These are phyloP conservation scores for Apis mellifera DNA, from an alignment of 1,140 invertebrate genomes.

Conservation along the genomic window Amel_HAv3.1 CM009934.2:10159501-10160000, in stretches of 20 bases:
- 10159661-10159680: background rate
- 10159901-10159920: background rate
- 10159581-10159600: no score
- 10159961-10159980: constrained; percentile 55
- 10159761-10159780: background rate
- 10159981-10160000: constrained; percentile 48
- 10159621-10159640: background rate
- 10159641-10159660: background rate
- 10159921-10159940: background rate
- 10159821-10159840: constrained; percentile 11
- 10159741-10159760: background rate
- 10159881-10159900: background rate
- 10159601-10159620: background rate
- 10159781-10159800: background rate
- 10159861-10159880: background rate
- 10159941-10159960: constrained; percentile 61
- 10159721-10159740: background rate
- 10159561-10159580: background rate
- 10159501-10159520: no score
- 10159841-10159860: background rate
- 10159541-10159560: background rate
- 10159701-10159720: background rate
- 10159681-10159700: background rate
- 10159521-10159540: background rate
- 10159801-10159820: constrained; percentile 32